Percentiles rank a stretch among this genome's conserved stretches.
Conservation (phyloP, 1,140 invertebrate genomes). For the Panonychus citri region DNA sequence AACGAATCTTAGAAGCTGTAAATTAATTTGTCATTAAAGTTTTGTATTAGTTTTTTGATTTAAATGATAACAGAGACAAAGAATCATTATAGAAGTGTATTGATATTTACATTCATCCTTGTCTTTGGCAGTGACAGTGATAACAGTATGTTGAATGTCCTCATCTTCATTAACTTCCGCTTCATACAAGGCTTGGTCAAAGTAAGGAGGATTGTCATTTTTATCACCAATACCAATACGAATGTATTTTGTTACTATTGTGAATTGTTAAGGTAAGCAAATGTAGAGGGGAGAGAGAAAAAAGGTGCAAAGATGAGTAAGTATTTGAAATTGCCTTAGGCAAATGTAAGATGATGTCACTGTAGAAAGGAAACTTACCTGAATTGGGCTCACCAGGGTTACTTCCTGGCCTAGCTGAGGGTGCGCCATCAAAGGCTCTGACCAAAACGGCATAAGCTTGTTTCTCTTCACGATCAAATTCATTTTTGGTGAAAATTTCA, state of each 20-base stretch:
- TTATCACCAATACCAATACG: constrained; percentile 27
- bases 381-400: constrained; percentile 37
- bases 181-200: constrained; percentile 83
- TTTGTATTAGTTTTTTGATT: background rate
- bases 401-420: constrained; percentile 69
- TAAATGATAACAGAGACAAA: background rate
- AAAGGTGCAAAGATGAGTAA: background rate
- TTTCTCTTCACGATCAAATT: constrained; percentile 74
- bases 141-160: constrained; percentile 82
- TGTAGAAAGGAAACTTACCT: constrained; percentile 2
- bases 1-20: constrained; percentile 89
- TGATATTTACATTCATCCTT: constrained; percentile 80
- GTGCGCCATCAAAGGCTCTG: constrained; percentile 69
- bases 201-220: constrained; percentile 39
- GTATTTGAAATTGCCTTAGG: background rate
- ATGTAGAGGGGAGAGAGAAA: background rate
- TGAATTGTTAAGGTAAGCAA: background rate
- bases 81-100: background rate
- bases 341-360: background rate
- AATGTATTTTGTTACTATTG: constrained; percentile 29
- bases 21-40: background rate
- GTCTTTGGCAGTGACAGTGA: constrained; percentile 91
- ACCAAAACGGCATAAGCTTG: constrained; percentile 83
- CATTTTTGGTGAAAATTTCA: constrained; percentile 73
- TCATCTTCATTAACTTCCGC: constrained; percentile 93